phyloP scores from a whole-genome alignment of 1,140 invertebrate species.

The Manduca sexta region DNA sequence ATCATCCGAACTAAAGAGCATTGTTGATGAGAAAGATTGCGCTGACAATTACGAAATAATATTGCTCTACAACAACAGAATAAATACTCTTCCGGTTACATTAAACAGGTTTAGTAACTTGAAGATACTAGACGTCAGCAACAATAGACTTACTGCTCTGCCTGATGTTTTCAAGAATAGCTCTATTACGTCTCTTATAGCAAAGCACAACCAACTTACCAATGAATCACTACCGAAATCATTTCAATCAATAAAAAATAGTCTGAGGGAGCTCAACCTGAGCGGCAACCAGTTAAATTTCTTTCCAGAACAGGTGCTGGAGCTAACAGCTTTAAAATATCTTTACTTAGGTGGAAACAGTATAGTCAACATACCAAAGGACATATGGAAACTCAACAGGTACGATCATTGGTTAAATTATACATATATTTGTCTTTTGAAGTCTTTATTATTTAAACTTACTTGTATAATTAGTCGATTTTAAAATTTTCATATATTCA shows the following conservation, averaged over 20 bases:
- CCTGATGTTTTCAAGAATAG: slow-evolving; percentile 84
- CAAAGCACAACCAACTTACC: slow-evolving; percentile 90
- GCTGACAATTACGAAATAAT: slow-evolving; percentile 79
- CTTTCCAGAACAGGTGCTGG: slow-evolving; percentile 91
- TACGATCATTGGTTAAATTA: slow-evolving; percentile 36
- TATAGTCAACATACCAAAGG: slow-evolving; percentile 86
- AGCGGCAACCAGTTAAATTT: slow-evolving; percentile 90
- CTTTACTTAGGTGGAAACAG: slow-evolving; percentile 93
- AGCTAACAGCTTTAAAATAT: slow-evolving; percentile 83
- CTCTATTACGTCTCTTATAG: slow-evolving; percentile 82
- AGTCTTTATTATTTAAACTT: no score
- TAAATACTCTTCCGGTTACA: slow-evolving; percentile 72
- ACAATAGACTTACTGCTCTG: slow-evolving; percentile 85
- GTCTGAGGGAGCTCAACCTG: slow-evolving; percentile 89
- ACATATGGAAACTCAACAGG: slow-evolving; percentile 86
- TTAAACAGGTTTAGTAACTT: slow-evolving; percentile 80
- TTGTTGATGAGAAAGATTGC: slow-evolving; percentile 74
- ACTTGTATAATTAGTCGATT: no score
- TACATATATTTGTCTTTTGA: neutral
- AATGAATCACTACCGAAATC: slow-evolving; percentile 90
- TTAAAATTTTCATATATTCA: no score
- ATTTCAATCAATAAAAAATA: slow-evolving; percentile 74
- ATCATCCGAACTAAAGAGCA: slow-evolving; percentile 74
- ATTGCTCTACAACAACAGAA: slow-evolving; percentile 81
- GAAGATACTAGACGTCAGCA: slow-evolving; percentile 88